Conservation (phyloP, 1,140 invertebrate genomes). For the Panagrolaimus sp. region DNA sequence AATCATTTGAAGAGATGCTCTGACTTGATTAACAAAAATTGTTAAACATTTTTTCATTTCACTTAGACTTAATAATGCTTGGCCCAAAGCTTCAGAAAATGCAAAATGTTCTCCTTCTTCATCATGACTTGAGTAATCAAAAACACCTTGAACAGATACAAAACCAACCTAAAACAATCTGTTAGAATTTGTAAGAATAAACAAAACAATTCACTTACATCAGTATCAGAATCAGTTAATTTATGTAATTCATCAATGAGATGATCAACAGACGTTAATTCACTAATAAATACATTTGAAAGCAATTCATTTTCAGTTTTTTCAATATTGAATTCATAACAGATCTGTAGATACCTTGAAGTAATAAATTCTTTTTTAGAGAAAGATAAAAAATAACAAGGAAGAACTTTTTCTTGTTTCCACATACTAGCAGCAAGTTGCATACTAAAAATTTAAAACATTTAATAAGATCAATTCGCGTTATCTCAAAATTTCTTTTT, state of each 20-base stretch:
- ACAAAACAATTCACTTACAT: not conserved
- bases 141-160: not conserved
- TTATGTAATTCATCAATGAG: not conserved
- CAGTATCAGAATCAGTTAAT: not conserved
- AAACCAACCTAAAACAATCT: conserved; percentile 8
- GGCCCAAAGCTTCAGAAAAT: not conserved
- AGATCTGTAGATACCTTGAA: not conserved
- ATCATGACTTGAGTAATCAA: not conserved
- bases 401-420: not conserved
- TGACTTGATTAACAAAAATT: not conserved
- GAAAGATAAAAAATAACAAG: not conserved
- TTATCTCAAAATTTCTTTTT: too few species aligned
- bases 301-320: not conserved
- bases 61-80: not conserved
- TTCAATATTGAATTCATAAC: not conserved
- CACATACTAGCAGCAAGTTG: not conserved
- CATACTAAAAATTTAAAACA: not conserved
- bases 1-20: not conserved
- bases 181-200: not conserved
- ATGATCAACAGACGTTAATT: not conserved
- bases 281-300: not conserved
- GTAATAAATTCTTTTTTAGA: not conserved
- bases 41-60: not conserved
- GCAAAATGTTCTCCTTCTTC: not conserved
- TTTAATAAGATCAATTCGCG: not conserved